Evolutionary conservation across 2,888 invertebrate genomes (phyloP).

Genomic region (Scrobipalpa costella): DNA sequence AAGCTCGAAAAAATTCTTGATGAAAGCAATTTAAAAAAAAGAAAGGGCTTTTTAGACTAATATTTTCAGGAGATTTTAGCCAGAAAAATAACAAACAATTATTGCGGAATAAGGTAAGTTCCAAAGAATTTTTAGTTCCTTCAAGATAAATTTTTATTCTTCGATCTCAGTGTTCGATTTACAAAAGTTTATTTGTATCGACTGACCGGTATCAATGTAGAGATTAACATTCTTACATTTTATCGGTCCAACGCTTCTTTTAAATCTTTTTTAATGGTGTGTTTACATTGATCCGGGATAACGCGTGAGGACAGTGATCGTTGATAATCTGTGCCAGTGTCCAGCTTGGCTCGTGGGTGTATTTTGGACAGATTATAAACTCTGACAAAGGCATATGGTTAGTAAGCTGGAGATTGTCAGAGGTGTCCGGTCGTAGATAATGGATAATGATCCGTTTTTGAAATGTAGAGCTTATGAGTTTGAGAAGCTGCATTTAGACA

Average conservation of each 20-base stretch:
- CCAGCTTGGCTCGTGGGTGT: background rate
- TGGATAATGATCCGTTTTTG: constrained; percentile 3
- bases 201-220: constrained; percentile 17
- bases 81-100: background rate
- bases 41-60: too few relatives aligned
- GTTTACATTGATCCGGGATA: constrained; percentile 19
- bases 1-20: too few relatives aligned
- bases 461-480: background rate
- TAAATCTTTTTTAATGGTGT: constrained; percentile 15
- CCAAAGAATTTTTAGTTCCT: too few relatives aligned
- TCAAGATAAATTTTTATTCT: background rate
- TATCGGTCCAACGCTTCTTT: constrained; percentile 20
- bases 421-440: constrained; percentile 11
- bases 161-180: background rate
- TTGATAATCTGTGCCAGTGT: constrained; percentile 5
- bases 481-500: background rate
- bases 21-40: too few relatives aligned
- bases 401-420: constrained; percentile 9
- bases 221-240: constrained; percentile 20
- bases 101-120: background rate
- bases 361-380: constrained; percentile 10
- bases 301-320: constrained; percentile 16
- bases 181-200: background rate
- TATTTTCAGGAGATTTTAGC: too few relatives aligned
- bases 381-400: background rate